These are phyloP conservation scores for Caenorhabditis sp. DNA, from an alignment of 2,888 invertebrate genomes.

Conservation along the genomic window DNA sequence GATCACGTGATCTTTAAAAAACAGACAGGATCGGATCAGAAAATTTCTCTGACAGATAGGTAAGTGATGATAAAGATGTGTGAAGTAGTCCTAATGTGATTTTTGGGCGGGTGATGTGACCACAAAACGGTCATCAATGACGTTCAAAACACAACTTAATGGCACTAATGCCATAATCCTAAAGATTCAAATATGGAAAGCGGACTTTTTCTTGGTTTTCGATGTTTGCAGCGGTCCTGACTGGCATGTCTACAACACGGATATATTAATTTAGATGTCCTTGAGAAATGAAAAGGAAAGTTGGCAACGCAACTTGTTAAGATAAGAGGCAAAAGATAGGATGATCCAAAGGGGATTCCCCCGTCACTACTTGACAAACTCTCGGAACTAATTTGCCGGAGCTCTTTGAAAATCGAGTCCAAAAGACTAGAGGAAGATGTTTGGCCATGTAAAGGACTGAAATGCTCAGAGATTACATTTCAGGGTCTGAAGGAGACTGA, in stretches of 20 bases:
- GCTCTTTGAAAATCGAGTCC: not conserved
- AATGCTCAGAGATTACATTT: constrained; percentile 14
- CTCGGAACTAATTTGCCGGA: not conserved
- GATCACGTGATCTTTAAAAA: constrained; percentile 60
- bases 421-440: not conserved
- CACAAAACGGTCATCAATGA: not conserved
- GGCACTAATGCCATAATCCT: not conserved
- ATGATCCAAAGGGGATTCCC: too few species aligned
- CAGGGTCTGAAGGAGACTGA: not conserved
- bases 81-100: not conserved
- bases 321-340: too few species aligned
- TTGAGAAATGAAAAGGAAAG: too few species aligned
- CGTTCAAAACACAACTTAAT: not conserved
- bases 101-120: not conserved
- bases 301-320: too few species aligned
- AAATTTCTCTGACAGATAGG: constrained; percentile 29
- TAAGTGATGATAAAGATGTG: constrained; percentile 9
- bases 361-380: too few species aligned
- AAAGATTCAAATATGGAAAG: too few species aligned
- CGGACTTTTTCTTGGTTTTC: not conserved
- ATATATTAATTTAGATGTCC: too few species aligned
- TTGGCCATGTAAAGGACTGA: not conserved
- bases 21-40: not conserved
- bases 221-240: not conserved
- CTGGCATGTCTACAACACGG: too few species aligned